A percentile compares a stretch with the other conserved stretches of the same genome.
Conservation (phyloP, 2,797 vertebrate species). For the Channa striata region DNA sequence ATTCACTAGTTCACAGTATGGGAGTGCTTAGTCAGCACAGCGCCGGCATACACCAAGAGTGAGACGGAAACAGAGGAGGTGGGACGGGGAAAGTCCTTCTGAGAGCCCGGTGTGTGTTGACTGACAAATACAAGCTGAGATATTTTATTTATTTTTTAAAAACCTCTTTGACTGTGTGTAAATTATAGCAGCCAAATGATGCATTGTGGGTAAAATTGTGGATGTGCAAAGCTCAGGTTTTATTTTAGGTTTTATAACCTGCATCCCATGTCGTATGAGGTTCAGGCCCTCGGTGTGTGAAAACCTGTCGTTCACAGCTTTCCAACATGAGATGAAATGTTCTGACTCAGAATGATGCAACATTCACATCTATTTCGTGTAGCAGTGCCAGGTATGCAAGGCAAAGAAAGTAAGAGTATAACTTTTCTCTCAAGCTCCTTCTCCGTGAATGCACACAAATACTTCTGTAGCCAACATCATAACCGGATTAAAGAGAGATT, state of each 20-base stretch:
- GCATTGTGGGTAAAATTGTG: no score
- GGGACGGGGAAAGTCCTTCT: conserved; percentile 1
- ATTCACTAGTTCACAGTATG: conserved; percentile 44
- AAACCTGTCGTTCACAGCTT: background rate
- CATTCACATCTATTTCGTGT: background rate
- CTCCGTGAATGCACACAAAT: no score
- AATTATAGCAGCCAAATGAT: no score
- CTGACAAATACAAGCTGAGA: conserved; percentile 6
- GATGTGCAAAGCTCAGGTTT: no score
- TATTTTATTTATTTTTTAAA: background rate
- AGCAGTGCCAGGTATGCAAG: background rate
- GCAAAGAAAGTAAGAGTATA: background rate
- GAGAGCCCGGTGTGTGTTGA: no score
- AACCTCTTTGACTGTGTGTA: no score
- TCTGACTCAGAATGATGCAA: no score
- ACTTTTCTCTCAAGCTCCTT: background rate
- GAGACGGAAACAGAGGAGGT: conserved; percentile 33
- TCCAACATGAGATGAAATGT: background rate
- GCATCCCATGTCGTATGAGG: background rate
- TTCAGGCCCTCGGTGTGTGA: background rate
- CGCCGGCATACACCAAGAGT: conserved; percentile 20
- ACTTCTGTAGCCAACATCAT: no score
- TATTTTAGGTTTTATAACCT: background rate
- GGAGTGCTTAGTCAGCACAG: conserved; percentile 68
- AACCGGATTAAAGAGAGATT: no score